Evolutionary conservation across 2,113 vertebrate genomes (phyloP).

Genomic region (Zosterops borbonicus): DNA sequence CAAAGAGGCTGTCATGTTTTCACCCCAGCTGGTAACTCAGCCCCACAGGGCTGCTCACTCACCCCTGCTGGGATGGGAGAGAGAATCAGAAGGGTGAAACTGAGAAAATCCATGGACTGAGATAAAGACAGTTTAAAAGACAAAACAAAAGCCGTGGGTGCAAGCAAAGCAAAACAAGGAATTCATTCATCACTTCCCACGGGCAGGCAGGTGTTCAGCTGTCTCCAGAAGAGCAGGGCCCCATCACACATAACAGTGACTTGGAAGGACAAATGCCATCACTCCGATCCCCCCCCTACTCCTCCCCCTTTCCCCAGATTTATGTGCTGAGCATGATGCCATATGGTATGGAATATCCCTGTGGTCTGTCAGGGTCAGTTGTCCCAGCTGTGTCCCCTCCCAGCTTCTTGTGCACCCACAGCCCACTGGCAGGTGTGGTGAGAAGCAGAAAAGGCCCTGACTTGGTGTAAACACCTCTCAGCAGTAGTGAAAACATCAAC

Average conservation of each 20-base stretch:
- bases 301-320: neutral
- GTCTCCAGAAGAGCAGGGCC: neutral
- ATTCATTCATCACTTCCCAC: neutral
- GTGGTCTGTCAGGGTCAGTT: neutral
- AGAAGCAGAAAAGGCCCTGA: neutral
- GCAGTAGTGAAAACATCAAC: neutral
- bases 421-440: neutral
- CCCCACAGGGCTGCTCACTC: neutral
- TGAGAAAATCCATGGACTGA: neutral
- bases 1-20: neutral
- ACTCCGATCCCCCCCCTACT: fast-evolving
- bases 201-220: neutral
- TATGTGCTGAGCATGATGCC: neutral
- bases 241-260: neutral
- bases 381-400: neutral
- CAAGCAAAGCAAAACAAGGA: neutral
- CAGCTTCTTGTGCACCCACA: neutral
- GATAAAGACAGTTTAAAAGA: neutral
- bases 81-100: neutral
- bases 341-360: neutral
- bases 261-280: neutral
- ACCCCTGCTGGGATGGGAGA: neutral
- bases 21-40: neutral
- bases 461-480: neutral
- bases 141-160: neutral